Base-by-base conservation (phyloP, 2,888 invertebrate genomes). In the Ctena decussata region DNA sequence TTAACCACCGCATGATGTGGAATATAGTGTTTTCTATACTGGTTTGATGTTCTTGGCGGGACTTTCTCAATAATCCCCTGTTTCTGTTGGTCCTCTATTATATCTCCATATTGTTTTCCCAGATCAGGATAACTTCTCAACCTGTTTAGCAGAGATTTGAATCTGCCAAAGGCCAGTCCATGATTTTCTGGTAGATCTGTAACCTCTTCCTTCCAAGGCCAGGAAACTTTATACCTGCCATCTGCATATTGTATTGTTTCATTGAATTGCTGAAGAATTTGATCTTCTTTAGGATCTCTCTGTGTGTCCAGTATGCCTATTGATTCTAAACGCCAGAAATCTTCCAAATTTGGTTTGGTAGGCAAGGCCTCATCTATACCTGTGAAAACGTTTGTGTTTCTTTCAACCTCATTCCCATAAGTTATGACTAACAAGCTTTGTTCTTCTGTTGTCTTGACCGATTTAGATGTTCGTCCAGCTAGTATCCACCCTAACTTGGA, bases 31-130 rank as follows among this genome's bases (percentile, higher is more conserved):
- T 72, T n/a, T 0, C 44, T 49, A 41, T 11, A 41, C 32, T 37
- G 74, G 71, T 75, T 53, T 15, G 72, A 24, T 21, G 30, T 1
- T 0, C 49, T 15, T 21, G 35, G 27, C n/a, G 27, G 32, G 3
- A 77, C 80, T 30, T 80, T 80, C 41, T 86, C 84, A 18, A 84
- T 81, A 3, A 80, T 69, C 6, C 86, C 83, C 57, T 65, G 49
- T 1, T 77, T 39, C 2, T 60, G 35, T 39, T 84, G 84, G 21
- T 80, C 73, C n/a, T 75, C n/a, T 18, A 84, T 84, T 0, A 84
- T 76, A 18, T 30, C 8, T 27, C 57, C 24, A 57, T 84, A 84
- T n/a, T 76, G 69, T 35, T 77, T 27, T 18, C 39, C 27, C 12
- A 75, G 24, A 8, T 75, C 80, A 32, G 77, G 77, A 30, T 77